These are phyloP conservation scores for Vultur gryphus DNA, from an alignment of 2,797 vertebrate genomes.

Conservation along the genomic window DNA sequence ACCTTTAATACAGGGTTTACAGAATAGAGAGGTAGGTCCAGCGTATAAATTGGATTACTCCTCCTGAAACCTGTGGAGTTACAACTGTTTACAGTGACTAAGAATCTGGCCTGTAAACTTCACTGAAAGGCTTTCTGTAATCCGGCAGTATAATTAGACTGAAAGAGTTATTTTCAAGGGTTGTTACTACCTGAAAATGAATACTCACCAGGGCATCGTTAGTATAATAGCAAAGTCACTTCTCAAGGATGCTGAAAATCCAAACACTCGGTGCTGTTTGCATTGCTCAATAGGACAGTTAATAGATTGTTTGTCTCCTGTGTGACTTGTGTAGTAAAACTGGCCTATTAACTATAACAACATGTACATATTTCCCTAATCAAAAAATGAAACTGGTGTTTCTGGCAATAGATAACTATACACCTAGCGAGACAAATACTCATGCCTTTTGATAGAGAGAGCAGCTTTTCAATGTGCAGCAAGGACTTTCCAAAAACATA, in stretches of 20 bases:
- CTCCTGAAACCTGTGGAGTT: background rate
- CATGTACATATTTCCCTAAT: background rate
- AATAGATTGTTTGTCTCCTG: background rate
- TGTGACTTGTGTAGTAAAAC: background rate
- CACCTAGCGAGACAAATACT: background rate
- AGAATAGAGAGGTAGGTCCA: background rate
- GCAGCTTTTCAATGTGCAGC: background rate
- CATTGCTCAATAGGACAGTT: background rate
- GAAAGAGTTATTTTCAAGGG: background rate
- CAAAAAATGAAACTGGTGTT: background rate
- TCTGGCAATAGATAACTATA: background rate
- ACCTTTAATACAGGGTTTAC: background rate
- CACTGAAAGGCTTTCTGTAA: background rate
- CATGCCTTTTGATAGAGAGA: background rate
- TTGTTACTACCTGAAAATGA: conserved; percentile 13
- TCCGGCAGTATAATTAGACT: background rate
- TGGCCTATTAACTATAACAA: background rate
- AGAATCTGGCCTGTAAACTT: background rate
- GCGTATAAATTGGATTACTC: background rate
- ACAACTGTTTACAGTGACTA: background rate
- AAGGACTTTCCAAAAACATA: background rate
- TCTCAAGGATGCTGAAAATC: background rate
- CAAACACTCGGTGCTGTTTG: background rate
- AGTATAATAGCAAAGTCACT: conserved; percentile 1
- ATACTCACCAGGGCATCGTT: background rate